Conservation (phyloP, 2,113 vertebrate species). For the Mixornis gularis region DNA sequence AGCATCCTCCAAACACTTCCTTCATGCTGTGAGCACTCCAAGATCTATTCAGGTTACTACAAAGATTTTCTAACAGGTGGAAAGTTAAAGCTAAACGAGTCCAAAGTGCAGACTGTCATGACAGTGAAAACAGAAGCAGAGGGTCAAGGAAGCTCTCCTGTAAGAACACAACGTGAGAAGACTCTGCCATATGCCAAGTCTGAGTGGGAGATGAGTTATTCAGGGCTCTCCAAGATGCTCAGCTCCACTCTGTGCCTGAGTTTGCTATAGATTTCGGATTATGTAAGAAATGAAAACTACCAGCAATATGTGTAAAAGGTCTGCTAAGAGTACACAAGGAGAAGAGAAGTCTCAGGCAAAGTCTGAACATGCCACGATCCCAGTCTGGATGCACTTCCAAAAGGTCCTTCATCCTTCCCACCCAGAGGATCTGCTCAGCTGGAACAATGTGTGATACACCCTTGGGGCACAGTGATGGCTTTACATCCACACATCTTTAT, state of each 20-base stretch:
- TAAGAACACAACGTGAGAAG: neutral
- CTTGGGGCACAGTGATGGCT: neutral
- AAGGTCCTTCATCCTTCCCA: neutral
- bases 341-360: neutral
- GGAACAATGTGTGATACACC: neutral
- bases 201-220: constrained; percentile 15
- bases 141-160: neutral
- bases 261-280: neutral
- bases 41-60: neutral
- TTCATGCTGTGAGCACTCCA: neutral
- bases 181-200: neutral
- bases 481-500: neutral
- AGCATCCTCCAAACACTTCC: constrained; percentile 16
- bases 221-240: neutral
- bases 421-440: neutral
- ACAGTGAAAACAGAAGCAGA: neutral
- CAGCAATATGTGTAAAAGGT: neutral
- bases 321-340: neutral
- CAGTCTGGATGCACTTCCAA: neutral
- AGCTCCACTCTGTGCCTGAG: neutral
- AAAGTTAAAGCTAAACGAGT: neutral
- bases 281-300: neutral
- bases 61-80: neutral
- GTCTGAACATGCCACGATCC: neutral
- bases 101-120: neutral